Evolutionary conservation across 2,113 vertebrate species (phyloP).

Genomic region (Leptobrachium leishanense): DNA sequence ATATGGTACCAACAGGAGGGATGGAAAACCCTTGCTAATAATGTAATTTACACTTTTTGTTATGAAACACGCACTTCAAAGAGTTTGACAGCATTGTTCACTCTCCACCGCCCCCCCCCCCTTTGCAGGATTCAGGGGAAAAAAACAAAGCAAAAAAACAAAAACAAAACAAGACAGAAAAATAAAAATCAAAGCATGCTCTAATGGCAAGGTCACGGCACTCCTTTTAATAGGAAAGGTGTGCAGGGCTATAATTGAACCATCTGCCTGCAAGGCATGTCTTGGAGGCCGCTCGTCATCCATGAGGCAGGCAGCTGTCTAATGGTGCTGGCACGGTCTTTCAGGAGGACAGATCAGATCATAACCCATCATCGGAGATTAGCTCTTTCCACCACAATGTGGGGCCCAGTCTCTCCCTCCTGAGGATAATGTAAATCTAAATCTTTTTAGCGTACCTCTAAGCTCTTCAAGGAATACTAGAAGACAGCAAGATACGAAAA

Average conservation of each 20-base stretch:
- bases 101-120: background rate
- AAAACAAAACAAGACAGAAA: background rate
- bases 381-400: background rate
- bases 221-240: constrained; percentile 57
- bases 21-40: background rate
- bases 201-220: constrained; percentile 60
- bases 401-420: background rate
- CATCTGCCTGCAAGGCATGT: constrained; percentile 63
- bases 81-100: background rate
- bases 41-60: constrained; percentile 26
- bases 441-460: background rate
- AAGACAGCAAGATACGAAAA: too few relatives aligned
- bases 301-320: constrained; percentile 61
- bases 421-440: background rate
- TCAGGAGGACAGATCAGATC: constrained; percentile 50
- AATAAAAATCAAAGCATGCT: constrained; percentile 57
- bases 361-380: background rate
- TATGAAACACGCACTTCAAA: constrained; percentile 30
- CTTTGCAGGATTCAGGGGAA: constrained; percentile 12
- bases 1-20: constrained; percentile 7
- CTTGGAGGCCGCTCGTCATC: constrained; percentile 55
- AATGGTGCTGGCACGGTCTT: constrained; percentile 50
- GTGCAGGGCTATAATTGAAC: constrained; percentile 57
- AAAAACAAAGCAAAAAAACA: constrained; percentile 3
- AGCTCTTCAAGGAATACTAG: background rate